Evolutionary conservation across 2,113 vertebrate species (phyloP), one percentile per base, ranked within the genome.

Genomic region (Nothoprocta pentlandii): DNA sequence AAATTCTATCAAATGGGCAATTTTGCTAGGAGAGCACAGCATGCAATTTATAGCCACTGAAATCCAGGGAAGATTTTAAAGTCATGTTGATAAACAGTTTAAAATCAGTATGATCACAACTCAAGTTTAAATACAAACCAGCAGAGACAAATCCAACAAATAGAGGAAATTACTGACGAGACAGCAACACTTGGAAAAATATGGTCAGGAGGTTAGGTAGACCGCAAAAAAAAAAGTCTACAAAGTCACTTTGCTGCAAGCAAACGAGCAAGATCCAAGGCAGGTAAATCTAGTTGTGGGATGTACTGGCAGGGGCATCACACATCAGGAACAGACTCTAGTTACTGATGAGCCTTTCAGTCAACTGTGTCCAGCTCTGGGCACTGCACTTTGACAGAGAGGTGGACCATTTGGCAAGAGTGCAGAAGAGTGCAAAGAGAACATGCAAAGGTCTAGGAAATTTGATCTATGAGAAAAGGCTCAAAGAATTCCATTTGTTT

Each of bases 401-500:
- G 58, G 39, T 88, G 4, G 42, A 88, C 36, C 14, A 2, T 63
- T 90, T 68, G 56, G 66, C 56, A 81, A 89, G 42, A 93, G 68
- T 26, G 63, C 64, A 67, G 53, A 30, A 86, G 51, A 76, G 58
- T 81, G 62, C 83, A 92, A 73, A 77, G 26, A 76, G 53, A 95
- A 93, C 30, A 69, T 63, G 78, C 84, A 94, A 67, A 94, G 59
- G 87, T 73, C 87, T 96, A 70, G 10, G 41, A 91, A 91, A 95
- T 53, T 75, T 92, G 69, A 94, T 92, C 91, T 92, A 59, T 96
- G 92, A 93, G 92, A 87, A 93, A 93, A 92, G 59, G 53, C 78
- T 76, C 54, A 92, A 96, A 87, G 94, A 96, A 94, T 95, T 95
- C 84, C 21, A 87, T 91, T 94, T 95, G 94, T 96, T 96, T 96